Conservation (phyloP, 2,113 vertebrate genomes). For the Pitta sordida region DNA sequence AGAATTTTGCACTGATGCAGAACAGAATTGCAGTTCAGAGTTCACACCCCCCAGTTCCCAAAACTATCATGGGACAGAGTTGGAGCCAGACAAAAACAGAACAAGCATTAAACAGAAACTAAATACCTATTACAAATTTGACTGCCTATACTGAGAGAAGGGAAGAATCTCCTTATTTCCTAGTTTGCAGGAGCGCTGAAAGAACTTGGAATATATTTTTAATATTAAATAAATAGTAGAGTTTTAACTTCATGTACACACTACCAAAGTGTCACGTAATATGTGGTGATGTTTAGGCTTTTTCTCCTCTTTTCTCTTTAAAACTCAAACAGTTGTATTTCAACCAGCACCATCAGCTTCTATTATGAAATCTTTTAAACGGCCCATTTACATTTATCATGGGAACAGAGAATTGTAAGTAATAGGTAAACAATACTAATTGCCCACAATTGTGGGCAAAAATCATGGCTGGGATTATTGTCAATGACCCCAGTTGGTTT, state of each 20-base stretch:
- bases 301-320: not conserved
- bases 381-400: not conserved
- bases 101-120: not conserved
- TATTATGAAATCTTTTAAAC: not conserved
- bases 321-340: not conserved
- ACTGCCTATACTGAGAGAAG: not conserved
- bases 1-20: not conserved
- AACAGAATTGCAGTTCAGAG: not conserved
- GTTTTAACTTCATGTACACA: not conserved
- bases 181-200: not conserved
- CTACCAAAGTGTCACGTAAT: not conserved
- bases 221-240: not conserved
- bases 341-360: not conserved
- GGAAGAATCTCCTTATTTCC: not conserved
- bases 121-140: not conserved
- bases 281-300: not conserved
- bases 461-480: not conserved
- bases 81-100: not conserved
- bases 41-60: not conserved
- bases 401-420: not conserved
- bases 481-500: not conserved
- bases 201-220: not conserved
- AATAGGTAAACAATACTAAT: not conserved
- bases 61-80: not conserved
- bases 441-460: not conserved